Conservation (phyloP, 2,797 vertebrate genomes). For the Triplophysa bombifrons region DNA sequence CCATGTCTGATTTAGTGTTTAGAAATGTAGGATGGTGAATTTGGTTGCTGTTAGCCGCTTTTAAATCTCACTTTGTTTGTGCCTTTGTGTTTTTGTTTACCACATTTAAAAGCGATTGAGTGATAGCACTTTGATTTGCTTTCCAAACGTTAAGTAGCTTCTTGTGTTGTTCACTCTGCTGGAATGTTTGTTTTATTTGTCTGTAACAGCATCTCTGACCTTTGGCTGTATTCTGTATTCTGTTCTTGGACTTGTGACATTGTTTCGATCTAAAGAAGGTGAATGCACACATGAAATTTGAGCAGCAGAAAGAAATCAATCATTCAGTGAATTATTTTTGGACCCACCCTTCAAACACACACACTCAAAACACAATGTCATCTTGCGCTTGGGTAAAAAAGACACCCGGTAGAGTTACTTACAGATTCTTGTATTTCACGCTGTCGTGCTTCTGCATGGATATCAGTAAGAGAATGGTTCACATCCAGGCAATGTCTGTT, state of each 20-base stretch:
- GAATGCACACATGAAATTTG: conserved; percentile 6
- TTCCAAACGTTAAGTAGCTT: neutral
- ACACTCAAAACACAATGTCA: neutral
- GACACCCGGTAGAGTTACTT: conserved; percentile 13
- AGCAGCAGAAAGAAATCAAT: neutral
- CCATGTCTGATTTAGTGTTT: neutral
- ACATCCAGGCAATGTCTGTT: neutral
- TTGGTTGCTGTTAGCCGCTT: neutral
- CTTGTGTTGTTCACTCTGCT: neutral
- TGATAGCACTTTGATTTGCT: neutral
- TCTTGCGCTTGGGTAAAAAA: neutral
- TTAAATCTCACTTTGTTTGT: neutral
- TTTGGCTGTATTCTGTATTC: conserved; percentile 14
- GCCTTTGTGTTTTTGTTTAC: neutral
- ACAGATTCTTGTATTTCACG: neutral
- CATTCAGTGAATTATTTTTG: neutral
- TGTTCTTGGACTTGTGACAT: conserved; percentile 17
- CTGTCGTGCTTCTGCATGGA: neutral
- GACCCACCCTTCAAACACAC: neutral
- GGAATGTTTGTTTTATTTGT: neutral
- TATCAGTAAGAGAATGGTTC: neutral
- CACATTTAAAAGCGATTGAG: neutral
- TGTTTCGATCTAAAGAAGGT: conserved; percentile 2
- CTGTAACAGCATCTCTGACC: neutral
- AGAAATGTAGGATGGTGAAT: neutral